Evolutionary conservation across 1,140 invertebrate genomes (phyloP).

Genomic region (Monochamus saltuarius): DNA sequence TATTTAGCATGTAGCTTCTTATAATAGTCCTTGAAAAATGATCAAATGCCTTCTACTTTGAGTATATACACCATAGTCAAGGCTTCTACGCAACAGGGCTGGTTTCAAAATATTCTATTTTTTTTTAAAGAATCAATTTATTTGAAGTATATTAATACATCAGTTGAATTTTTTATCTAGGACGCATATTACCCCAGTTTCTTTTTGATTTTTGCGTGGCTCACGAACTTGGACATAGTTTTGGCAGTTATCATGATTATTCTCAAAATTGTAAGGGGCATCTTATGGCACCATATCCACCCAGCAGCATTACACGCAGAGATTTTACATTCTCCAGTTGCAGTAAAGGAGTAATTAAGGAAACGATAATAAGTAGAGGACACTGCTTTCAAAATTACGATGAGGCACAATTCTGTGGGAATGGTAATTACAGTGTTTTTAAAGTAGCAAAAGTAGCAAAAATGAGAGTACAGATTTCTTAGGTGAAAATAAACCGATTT

Average conservation of each 20-base stretch:
- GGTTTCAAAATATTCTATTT: no score
- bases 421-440: constrained; percentile 25
- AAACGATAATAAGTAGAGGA: constrained; percentile 32
- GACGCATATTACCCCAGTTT: constrained; percentile 10
- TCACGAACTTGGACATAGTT: constrained; percentile 30
- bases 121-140: no score
- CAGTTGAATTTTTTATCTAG: background rate
- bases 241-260: constrained; percentile 28
- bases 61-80: no score
- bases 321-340: constrained; percentile 33
- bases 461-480: no score
- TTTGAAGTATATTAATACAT: no score
- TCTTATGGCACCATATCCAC: constrained; percentile 24
- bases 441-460: no score
- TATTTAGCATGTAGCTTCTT: no score
- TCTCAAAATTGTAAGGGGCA: constrained; percentile 16
- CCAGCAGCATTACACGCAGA: background rate
- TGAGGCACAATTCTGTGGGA: constrained; percentile 34
- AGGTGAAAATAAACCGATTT: no score
- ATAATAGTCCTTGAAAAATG: no score
- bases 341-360: constrained; percentile 29
- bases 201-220: constrained; percentile 24
- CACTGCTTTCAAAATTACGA: constrained; percentile 30
- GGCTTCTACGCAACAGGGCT: no score
- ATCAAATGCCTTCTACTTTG: no score